Evolutionary conservation across 2,888 invertebrate genomes (phyloP).

Genomic region (Embidobia sp.): DNA sequence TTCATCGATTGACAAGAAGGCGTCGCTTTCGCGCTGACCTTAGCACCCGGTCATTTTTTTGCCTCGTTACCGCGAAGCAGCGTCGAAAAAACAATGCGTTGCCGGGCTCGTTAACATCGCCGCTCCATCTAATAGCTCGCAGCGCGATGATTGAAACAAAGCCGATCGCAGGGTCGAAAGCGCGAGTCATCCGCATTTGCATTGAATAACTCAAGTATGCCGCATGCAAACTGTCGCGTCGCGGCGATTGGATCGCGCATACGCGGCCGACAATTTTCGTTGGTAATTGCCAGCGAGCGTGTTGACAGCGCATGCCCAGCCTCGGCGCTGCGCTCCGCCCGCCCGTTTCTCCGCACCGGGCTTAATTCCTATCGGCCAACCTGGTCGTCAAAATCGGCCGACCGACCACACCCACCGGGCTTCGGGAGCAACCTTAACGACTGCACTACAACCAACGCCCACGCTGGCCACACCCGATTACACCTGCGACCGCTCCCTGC

Average conservation of each 20-base stretch:
- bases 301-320: too few relatives aligned
- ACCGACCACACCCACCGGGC: slow-evolving; percentile 65
- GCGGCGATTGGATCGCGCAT: too few relatives aligned
- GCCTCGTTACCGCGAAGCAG: slow-evolving; percentile 25
- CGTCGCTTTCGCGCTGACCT: slow-evolving; percentile 62
- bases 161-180: slow-evolving; percentile 15
- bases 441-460: too few relatives aligned
- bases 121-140: slow-evolving; percentile 2
- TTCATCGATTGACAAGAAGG: slow-evolving; percentile 64
- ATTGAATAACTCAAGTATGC: slow-evolving; percentile 53
- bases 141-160: slow-evolving; percentile 44
- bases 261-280: too few relatives aligned
- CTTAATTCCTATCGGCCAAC: not conserved
- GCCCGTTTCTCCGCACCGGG: too few relatives aligned
- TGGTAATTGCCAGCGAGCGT: too few relatives aligned
- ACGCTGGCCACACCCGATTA: too few relatives aligned
- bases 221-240: too few relatives aligned
- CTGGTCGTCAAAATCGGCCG: slow-evolving; percentile 47
- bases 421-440: slow-evolving; percentile 78
- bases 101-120: slow-evolving; percentile 27
- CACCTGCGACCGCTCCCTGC: too few relatives aligned
- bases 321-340: too few relatives aligned
- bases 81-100: slow-evolving; percentile 42
- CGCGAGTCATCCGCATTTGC: slow-evolving; percentile 46
- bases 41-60: slow-evolving; percentile 45